Percentiles rank a stretch among this genome's conserved stretches.
Conservation (phyloP, 2,888 invertebrate genomes). For the Dryobotodes eremita region DNA sequence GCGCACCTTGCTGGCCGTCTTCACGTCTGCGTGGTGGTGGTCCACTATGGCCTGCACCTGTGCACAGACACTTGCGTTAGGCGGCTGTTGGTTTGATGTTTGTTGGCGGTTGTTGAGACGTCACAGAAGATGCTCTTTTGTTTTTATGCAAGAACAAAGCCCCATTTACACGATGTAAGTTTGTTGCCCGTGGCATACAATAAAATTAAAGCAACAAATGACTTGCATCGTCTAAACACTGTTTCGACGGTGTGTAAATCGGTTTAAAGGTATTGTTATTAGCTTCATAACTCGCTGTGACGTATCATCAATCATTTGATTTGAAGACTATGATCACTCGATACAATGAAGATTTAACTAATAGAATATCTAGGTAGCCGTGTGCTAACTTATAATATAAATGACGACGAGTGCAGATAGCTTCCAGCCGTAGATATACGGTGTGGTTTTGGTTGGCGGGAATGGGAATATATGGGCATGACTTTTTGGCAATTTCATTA, state of each 20-base stretch:
- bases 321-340: conserved; percentile 30
- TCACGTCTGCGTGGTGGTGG: conserved; percentile 95
- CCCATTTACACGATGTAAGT: not conserved
- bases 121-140: conserved; percentile 21
- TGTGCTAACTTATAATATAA: conserved; percentile 11
- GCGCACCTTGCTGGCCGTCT: conserved; percentile 95
- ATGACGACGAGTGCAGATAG: not conserved
- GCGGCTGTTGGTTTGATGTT: not conserved
- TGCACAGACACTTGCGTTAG: conserved; percentile 14
- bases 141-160: not conserved
- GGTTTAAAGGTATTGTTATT: not conserved
- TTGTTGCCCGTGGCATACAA: not conserved
- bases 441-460: not conserved
- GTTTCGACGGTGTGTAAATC: not conserved
- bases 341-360: conserved; percentile 18
- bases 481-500: not conserved
- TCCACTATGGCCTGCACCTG: conserved; percentile 98
- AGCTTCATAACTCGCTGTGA: conserved; percentile 1
- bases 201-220: not conserved
- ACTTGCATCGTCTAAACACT: not conserved
- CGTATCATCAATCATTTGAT: conserved; percentile 17
- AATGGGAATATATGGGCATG: not conserved
- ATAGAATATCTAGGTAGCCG: conserved; percentile 26
- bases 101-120: conserved; percentile 19
- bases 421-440: not conserved